Conservation (phyloP, 2,113 vertebrate species). For the Hydrolagus affinis region DNA sequence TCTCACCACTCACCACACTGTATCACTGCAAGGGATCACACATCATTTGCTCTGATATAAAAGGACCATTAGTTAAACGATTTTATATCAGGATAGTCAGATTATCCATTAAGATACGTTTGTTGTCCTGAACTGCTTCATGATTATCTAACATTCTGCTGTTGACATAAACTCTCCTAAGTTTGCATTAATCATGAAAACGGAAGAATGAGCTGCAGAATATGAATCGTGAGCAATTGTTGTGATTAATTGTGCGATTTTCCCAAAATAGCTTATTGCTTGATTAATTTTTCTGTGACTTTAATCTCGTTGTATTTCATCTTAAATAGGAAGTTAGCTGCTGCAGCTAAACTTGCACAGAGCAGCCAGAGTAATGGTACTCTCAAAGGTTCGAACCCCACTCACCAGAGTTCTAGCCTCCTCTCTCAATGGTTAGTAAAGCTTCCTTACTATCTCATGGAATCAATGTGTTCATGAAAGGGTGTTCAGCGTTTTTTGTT, state of each 20-base stretch:
- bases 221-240: neutral
- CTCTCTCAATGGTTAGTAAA: conserved; percentile 80
- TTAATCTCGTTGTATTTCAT: conserved; percentile 36
- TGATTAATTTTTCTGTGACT: neutral
- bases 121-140: no score
- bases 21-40: no score
- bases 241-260: neutral
- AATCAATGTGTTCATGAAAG: neutral
- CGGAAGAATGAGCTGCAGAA: neutral
- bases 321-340: conserved; percentile 86
- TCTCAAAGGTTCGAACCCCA: conserved; percentile 80
- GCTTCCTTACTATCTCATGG: conserved; percentile 35
- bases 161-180: no score
- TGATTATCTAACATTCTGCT: no score
- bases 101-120: no score
- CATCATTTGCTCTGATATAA: no score
- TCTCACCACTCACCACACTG: no score
- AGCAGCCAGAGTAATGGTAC: conserved; percentile 88
- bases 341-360: conserved; percentile 91
- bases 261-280: neutral
- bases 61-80: no score
- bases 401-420: conserved; percentile 76
- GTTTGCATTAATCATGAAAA: no score
- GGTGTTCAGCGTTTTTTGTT: neutral
- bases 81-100: no score